A percentile compares a stretch with the other conserved stretches of the same genome.
Conservation (phyloP, 2,888 invertebrate genomes). For the Acleris holmiana region DNA sequence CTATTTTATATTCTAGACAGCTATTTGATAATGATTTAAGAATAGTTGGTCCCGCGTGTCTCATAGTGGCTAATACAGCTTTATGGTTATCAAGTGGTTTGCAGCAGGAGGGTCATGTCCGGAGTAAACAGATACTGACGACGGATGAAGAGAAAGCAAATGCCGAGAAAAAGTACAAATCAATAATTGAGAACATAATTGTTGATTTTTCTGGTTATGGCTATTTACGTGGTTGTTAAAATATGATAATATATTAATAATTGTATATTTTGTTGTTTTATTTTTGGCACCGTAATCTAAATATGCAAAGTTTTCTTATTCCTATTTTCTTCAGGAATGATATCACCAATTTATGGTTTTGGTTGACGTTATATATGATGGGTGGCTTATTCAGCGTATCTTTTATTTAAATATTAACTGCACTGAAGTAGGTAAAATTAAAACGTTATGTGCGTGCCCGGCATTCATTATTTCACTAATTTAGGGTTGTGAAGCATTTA, state of each 20-base stretch:
- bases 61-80: conserved; percentile 72
- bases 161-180: conserved; percentile 59
- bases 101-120: conserved; percentile 73
- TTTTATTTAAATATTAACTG: too few species aligned
- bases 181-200: conserved; percentile 59
- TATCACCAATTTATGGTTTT: too few species aligned
- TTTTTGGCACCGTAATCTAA: too few species aligned
- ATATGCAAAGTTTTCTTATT: too few species aligned
- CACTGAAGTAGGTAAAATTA: too few species aligned
- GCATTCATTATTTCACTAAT: too few species aligned
- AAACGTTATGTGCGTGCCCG: too few species aligned
- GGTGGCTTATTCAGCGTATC: too few species aligned
- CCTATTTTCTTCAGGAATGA: too few species aligned
- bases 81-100: conserved; percentile 70
- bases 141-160: conserved; percentile 55
- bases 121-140: conserved; percentile 59
- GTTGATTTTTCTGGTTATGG: conserved; percentile 64
- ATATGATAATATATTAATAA: neutral
- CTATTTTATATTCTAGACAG: conserved; percentile 54
- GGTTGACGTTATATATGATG: too few species aligned
- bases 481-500: too few species aligned
- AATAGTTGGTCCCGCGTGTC: conserved; percentile 64
- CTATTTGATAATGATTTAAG: conserved; percentile 64
- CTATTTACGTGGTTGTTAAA: conserved; percentile 44
- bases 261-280: neutral